Conservation (phyloP, 2,888 invertebrate species). For the Poecilobothrus nobilitatus region DNA sequence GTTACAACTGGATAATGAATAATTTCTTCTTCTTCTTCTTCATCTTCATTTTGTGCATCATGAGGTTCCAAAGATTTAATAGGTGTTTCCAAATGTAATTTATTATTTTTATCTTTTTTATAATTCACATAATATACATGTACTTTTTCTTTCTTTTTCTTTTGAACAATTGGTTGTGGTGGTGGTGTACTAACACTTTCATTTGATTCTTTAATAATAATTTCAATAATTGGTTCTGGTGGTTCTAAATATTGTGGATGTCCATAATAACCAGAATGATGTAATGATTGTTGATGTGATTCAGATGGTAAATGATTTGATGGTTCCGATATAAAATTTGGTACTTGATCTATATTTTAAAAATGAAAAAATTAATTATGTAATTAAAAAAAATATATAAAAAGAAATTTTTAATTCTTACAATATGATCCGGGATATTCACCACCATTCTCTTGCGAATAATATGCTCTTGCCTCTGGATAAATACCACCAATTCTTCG, state of each 20-base stretch:
- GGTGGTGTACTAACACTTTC: conserved; percentile 62
- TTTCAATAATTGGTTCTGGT: conserved; percentile 85
- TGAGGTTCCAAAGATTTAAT: conserved; percentile 66
- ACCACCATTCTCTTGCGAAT: conserved; percentile 25
- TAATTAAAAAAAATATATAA: not conserved
- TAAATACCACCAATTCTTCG: conserved; percentile 32
- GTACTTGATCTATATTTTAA: conserved; percentile 18
- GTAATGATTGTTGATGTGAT: conserved; percentile 26
- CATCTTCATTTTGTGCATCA: conserved; percentile 48
- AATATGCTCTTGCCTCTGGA: conserved; percentile 28
- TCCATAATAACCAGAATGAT: conserved; percentile 34
- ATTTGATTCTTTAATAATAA: conserved; percentile 84
- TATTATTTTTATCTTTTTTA: conserved; percentile 69
- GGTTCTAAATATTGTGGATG: conserved; percentile 58
- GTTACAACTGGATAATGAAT: conserved; percentile 46
- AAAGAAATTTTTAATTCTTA: conserved; percentile 8
- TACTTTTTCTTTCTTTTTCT: conserved; percentile 69
- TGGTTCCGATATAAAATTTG: conserved; percentile 26
- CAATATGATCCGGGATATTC: conserved; percentile 35
- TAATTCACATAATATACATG: conserved; percentile 89
- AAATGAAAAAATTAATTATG: not conserved
- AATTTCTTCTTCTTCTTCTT: conserved; percentile 43
- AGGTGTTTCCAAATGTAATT: conserved; percentile 71
- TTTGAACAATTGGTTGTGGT: conserved; percentile 43
- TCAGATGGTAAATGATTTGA: conserved; percentile 31